These are phyloP conservation scores for Azemiops feae DNA, from an alignment of 2,113 vertebrate genomes.

Conservation along the genomic window DNA sequence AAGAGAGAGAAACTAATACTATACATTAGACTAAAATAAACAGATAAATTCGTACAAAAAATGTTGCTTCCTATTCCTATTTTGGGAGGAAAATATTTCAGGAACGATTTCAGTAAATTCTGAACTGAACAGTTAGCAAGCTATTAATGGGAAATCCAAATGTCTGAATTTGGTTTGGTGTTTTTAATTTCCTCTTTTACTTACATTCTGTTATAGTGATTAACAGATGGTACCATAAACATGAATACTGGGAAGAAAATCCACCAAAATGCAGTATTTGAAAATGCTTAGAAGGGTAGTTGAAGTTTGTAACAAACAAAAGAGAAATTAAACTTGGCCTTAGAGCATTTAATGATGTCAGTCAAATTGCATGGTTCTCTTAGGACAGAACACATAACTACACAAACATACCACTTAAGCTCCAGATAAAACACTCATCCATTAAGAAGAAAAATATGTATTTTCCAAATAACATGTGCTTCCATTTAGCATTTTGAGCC, in stretches of 20 bases:
- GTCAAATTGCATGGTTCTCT: neutral
- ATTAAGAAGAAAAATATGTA: neutral
- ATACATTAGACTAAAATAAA: neutral
- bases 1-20: neutral
- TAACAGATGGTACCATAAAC: neutral
- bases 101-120: neutral
- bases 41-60: neutral
- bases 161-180: neutral
- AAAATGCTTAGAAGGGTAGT: neutral
- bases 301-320: neutral
- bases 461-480: neutral
- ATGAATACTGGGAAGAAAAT: neutral
- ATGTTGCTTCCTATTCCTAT: neutral
- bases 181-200: neutral
- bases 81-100: neutral
- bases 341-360: neutral
- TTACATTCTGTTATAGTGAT: neutral
- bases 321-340: neutral
- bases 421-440: neutral
- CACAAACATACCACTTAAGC: neutral
- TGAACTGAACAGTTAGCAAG: neutral
- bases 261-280: neutral
- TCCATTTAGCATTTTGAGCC: neutral
- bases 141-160: neutral
- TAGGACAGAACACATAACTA: neutral